Percentiles rank a stretch among this genome's conserved stretches.
Conservation (phyloP, 2,888 invertebrate genomes). For the Lissocephala sabroskyi region DNA sequence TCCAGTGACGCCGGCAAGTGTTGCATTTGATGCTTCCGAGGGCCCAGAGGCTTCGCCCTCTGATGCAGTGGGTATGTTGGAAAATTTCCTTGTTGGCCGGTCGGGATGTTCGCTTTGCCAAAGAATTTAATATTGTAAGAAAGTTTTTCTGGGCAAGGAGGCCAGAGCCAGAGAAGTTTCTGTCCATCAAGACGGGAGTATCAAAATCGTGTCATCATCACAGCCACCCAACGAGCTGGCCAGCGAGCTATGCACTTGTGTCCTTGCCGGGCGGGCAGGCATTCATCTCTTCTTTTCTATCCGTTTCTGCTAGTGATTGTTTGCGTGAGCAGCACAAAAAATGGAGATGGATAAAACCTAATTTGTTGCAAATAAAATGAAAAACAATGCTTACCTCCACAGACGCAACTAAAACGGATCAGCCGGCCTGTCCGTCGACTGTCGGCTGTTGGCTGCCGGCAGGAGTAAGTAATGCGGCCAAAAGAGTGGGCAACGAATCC, state of each 20-base stretch:
- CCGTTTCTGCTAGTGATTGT: not conserved
- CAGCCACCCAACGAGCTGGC: not conserved
- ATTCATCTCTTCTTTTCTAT: not conserved
- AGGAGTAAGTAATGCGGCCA: no score
- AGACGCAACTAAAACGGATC: not conserved
- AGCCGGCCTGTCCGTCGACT: no score
- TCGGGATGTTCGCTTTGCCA: conserved; percentile 3
- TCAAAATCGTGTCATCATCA: not conserved
- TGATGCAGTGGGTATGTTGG: no score
- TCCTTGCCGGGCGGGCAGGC: not conserved
- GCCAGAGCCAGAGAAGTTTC: conserved; percentile 5
- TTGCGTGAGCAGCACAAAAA: conserved; percentile 8
- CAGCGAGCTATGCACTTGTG: not conserved
- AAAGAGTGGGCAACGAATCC: no score
- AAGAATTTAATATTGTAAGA: conserved; percentile 57
- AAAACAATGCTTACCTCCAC: conserved; percentile 21
- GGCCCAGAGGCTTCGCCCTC: no score
- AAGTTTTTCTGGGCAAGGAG: conserved; percentile 37
- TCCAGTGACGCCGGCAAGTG: no score
- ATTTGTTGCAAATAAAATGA: conserved; percentile 50
- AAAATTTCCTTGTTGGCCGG: no score
- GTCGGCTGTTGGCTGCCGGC: conserved; percentile 17
- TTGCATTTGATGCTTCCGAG: no score
- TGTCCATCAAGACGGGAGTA: not conserved
- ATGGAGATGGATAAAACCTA: conserved; percentile 41